Conservation (phyloP, 2,888 invertebrate genomes). For the Elegia similella region DNA sequence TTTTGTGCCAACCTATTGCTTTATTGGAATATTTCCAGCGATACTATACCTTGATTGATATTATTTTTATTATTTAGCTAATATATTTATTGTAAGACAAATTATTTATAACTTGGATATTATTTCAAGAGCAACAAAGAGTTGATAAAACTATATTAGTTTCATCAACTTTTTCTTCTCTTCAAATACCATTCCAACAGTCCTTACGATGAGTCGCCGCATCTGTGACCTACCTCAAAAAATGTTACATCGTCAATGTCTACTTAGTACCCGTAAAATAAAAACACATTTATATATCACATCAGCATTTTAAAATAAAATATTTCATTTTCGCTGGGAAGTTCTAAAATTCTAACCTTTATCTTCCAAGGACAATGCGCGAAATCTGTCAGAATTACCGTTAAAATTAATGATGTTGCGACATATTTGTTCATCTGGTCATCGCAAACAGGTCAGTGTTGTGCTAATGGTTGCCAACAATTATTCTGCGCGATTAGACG, state of each 20-base stretch:
- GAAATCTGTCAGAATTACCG: conserved; percentile 44
- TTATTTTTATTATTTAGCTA: too few relatives aligned
- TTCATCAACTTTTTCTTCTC: too few relatives aligned
- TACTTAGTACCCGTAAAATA: background rate
- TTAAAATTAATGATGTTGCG: conserved; percentile 69
- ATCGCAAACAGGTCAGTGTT: conserved; percentile 68
- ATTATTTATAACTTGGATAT: too few relatives aligned
- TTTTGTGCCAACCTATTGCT: too few relatives aligned
- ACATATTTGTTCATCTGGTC: conserved; percentile 70
- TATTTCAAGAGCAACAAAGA: too few relatives aligned
- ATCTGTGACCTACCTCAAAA: too few relatives aligned
- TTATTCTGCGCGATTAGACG: conserved; percentile 68
- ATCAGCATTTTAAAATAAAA: background rate
- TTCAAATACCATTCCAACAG: too few relatives aligned
- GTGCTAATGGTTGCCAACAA: conserved; percentile 66
- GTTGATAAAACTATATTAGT: too few relatives aligned
- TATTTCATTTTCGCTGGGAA: background rate
- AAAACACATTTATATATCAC: background rate
- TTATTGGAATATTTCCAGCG: too few relatives aligned
- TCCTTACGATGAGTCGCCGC: too few relatives aligned
- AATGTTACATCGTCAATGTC: background rate
- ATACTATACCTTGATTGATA: too few relatives aligned
- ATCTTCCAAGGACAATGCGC: conserved; percentile 10
- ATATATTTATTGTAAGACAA: too few relatives aligned
- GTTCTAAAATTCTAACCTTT: background rate